These are phyloP conservation scores for Otocyon megalotis DNA, from an alignment of 2,113 vertebrate species.

Conservation along the genomic window DNA sequence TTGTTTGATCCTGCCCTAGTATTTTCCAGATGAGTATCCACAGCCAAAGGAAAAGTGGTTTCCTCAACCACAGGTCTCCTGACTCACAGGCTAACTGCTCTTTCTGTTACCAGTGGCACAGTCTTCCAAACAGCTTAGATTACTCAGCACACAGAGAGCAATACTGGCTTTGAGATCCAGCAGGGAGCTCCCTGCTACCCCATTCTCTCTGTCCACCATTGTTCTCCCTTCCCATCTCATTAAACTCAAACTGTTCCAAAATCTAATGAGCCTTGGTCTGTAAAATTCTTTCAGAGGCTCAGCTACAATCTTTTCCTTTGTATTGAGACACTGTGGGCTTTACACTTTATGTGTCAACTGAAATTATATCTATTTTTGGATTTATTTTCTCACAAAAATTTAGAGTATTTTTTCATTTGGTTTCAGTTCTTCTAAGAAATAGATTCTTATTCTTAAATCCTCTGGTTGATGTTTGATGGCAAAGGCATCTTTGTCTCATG, in stretches of 20 bases:
- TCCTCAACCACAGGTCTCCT: not conserved
- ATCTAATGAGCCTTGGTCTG: not conserved
- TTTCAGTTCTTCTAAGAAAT: conserved; percentile 27
- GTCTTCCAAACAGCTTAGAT: not conserved
- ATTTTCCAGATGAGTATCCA: not conserved
- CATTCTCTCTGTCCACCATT: not conserved
- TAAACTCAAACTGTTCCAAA: conserved; percentile 37
- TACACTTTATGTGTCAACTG: not conserved
- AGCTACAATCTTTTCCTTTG: not conserved
- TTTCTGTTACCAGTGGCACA: not conserved
- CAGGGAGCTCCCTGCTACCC: not conserved
- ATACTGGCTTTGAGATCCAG: not conserved
- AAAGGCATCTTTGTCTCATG: not conserved
- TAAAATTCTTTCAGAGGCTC: not conserved
- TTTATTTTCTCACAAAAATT: conserved; percentile 32
- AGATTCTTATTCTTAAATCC: conserved; percentile 27
- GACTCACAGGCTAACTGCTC: not conserved
- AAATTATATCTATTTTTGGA: not conserved
- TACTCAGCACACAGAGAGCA: not conserved
- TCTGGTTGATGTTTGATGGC: not conserved
- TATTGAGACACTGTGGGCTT: not conserved
- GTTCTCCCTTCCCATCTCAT: not conserved
- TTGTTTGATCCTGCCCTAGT: not conserved
- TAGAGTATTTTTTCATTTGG: not conserved
- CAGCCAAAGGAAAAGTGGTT: not conserved